These are phyloP conservation scores for Psylliodes chrysocephalus DNA, from an alignment of 2,888 invertebrate species.

Conservation along the genomic window DNA sequence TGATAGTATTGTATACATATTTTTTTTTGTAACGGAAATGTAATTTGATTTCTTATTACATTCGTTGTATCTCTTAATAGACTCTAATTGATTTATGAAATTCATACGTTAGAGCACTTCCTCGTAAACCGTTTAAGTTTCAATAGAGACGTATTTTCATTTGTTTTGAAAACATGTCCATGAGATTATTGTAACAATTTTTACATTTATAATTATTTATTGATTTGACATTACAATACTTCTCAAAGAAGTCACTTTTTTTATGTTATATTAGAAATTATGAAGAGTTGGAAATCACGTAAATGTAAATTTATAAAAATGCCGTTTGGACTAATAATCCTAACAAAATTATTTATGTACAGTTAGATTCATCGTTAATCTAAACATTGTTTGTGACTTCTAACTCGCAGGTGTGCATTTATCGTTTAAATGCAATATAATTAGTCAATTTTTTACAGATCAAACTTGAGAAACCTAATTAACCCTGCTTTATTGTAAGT, in stretches of 20 bases:
- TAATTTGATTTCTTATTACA: constrained; percentile 2
- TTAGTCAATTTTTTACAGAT: constrained; percentile 33
- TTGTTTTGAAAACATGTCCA: constrained; percentile 4
- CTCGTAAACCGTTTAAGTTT: too few relatives aligned
- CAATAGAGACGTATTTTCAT: constrained; percentile 3
- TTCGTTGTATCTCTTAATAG: not conserved
- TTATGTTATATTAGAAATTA: constrained; percentile 15
- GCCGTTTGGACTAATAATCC: constrained; percentile 5
- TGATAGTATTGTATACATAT: not conserved
- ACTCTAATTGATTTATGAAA: not conserved
- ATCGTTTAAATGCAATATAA: constrained; percentile 47
- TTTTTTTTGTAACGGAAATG: not conserved
- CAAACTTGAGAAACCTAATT: constrained; percentile 34
- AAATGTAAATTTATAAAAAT: not conserved
- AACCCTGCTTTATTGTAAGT: constrained; percentile 47
- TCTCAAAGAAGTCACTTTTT: constrained; percentile 10
- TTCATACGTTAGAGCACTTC: too few relatives aligned
- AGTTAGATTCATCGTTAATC: constrained; percentile 16
- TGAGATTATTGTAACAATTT: constrained; percentile 28
- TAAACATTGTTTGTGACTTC: constrained; percentile 20
- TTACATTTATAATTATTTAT: constrained; percentile 18
- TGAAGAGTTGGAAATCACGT: not conserved
- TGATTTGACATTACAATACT: constrained; percentile 12
- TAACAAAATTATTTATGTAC: constrained; percentile 3
- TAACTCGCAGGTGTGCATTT: constrained; percentile 39